phyloP scores from a whole-genome alignment of 2,113 vertebrate species.

The Cynocephalus volans region DNA sequence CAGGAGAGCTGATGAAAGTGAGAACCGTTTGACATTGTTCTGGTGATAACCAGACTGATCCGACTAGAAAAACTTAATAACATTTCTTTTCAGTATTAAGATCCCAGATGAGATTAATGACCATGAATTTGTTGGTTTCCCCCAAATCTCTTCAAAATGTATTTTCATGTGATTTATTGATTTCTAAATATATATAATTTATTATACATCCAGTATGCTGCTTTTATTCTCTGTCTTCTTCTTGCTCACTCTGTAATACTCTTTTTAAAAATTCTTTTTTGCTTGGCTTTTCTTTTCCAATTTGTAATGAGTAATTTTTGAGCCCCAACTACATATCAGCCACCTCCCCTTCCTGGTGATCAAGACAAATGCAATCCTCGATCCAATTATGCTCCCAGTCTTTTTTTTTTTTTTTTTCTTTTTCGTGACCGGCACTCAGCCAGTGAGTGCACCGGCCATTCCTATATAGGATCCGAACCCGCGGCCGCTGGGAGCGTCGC shows the following conservation, averaged over 20 bases:
- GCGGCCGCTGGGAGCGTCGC: too few relatives aligned
- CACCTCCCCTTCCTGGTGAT: neutral
- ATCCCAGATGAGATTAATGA: neutral
- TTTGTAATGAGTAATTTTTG: neutral
- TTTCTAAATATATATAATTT: neutral
- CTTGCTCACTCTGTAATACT: neutral
- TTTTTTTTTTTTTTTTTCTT: too few relatives aligned
- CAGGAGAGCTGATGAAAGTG: neutral
- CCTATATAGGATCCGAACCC: too few relatives aligned
- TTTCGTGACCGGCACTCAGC: too few relatives aligned
- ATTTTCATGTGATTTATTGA: neutral
- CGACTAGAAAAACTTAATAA: neutral
- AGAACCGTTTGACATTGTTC: neutral
- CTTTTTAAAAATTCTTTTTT: neutral
- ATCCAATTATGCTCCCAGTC: too few relatives aligned
- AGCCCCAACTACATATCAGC: neutral
- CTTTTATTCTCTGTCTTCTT: neutral
- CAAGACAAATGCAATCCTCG: neutral
- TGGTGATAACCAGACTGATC: neutral
- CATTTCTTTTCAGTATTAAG: neutral
- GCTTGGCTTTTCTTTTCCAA: neutral
- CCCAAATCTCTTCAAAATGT: neutral
- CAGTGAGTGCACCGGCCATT: too few relatives aligned
- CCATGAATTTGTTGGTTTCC: neutral
- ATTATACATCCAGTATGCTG: too few relatives aligned